Percentiles rank a stretch among this genome's conserved stretches.
Conservation (phyloP, 1,140 invertebrate genomes). For the Panagrolaimus sp. region DNA sequence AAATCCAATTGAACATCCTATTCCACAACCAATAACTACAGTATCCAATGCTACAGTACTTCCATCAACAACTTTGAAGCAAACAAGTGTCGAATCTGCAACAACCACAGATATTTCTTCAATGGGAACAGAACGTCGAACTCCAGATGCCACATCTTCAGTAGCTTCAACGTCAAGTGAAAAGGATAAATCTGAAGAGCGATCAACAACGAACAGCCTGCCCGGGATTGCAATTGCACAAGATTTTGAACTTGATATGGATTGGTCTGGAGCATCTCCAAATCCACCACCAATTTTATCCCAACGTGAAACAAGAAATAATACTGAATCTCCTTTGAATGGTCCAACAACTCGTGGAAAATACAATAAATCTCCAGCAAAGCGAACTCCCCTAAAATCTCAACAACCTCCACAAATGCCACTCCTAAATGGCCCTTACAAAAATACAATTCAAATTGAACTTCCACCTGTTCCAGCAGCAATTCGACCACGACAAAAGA, state of each 20-base stretch:
- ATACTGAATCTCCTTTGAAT: neutral
- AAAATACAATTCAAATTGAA: neutral
- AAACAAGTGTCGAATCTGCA: neutral
- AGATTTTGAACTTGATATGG: constrained; percentile 5
- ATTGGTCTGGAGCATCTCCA: neutral
- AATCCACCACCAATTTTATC: no score
- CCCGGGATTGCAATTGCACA: neutral
- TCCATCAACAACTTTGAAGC: neutral
- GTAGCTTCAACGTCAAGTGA: neutral
- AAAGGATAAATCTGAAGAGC: constrained; percentile 1
- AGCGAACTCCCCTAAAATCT: neutral
- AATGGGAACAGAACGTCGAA: neutral
- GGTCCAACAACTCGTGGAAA: neutral
- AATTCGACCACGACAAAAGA: neutral
- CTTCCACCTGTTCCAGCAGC: neutral
- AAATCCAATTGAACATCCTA: neutral
- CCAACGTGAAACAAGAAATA: no score
- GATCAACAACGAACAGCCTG: no score
- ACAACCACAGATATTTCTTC: neutral
- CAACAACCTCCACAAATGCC: neutral
- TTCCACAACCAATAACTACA: neutral
- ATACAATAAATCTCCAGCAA: neutral
- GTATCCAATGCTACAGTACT: neutral
- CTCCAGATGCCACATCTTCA: neutral
- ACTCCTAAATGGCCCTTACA: neutral